These are phyloP conservation scores for Heliopora coerulea DNA, from an alignment of 92 coral and sea anemone species.

Conservation along the genomic window DNA sequence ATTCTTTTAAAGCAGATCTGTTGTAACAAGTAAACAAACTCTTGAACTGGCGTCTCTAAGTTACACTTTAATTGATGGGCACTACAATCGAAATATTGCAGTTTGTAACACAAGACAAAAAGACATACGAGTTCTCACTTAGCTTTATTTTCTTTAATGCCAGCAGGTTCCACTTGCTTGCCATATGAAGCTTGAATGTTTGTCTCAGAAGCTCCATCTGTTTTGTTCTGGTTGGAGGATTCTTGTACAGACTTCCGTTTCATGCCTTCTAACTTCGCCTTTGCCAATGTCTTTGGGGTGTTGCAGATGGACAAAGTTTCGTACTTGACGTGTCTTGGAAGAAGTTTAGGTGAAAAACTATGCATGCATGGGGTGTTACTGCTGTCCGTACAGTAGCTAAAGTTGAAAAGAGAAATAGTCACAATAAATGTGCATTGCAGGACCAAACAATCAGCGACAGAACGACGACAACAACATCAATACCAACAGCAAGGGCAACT, in stretches of 20 bases:
- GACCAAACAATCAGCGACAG: too few relatives aligned
- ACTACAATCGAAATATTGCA: too few relatives aligned
- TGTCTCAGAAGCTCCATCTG: not conserved
- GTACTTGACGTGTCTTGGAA: conserved; percentile 55
- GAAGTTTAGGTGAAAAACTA: conserved; percentile 49
- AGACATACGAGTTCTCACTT: not conserved
- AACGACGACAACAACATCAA: too few relatives aligned
- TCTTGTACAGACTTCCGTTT: conserved; percentile 23
- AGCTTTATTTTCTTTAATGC: not conserved
- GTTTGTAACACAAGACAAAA: too few relatives aligned
- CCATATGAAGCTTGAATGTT: not conserved
- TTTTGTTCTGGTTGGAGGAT: conserved; percentile 10
- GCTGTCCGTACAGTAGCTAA: conserved; percentile 80
- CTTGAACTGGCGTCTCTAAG: too few relatives aligned
- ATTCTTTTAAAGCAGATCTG: not conserved
- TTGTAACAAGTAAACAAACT: too few relatives aligned
- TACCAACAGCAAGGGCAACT: too few relatives aligned
- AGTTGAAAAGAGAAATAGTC: too few relatives aligned
- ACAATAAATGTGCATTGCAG: too few relatives aligned
- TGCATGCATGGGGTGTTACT: conserved; percentile 56
- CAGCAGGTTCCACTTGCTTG: not conserved
- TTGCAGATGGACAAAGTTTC: conserved; percentile 80
- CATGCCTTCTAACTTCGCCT: conserved; percentile 4
- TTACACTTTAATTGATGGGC: too few relatives aligned
- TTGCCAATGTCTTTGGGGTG: conserved; percentile 47